phyloP scores from a whole-genome alignment of 2,797 vertebrate species.

The Coranthus polyacanthus region DNA sequence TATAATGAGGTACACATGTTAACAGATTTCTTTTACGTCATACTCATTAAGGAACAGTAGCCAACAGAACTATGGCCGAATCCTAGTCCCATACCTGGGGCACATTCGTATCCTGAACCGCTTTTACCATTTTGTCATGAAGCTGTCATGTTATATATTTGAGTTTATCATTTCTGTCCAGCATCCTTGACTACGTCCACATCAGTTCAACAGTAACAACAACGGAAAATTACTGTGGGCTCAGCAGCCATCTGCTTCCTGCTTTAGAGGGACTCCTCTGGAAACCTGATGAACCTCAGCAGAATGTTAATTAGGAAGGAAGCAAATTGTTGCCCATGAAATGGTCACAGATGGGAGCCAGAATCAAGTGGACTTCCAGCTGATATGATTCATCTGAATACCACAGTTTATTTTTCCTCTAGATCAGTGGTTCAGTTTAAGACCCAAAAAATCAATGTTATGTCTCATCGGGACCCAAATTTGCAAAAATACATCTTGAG shows the following conservation, averaged over 20 bases:
- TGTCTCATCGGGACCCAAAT: too few species aligned
- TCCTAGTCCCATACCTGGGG: too few species aligned
- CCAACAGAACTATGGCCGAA: too few species aligned
- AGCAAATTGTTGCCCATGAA: slow-evolving; percentile 35
- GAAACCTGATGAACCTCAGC: slow-evolving; percentile 25
- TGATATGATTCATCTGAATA: slow-evolving; percentile 38
- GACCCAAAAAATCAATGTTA: too few species aligned
- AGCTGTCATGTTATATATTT: background rate
- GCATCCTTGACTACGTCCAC: slow-evolving; percentile 1
- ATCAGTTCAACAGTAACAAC: background rate
- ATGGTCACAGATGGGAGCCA: slow-evolving; percentile 50
- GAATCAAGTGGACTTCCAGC: slow-evolving; percentile 43
- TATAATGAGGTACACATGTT: too few species aligned
- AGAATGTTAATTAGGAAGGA: slow-evolving; percentile 52
- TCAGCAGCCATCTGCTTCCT: slow-evolving; percentile 54
- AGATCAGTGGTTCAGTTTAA: background rate
- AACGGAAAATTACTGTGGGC: slow-evolving; percentile 17
- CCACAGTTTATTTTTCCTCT: background rate
- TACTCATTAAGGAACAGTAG: too few species aligned
- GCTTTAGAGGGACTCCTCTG: slow-evolving; percentile 28
- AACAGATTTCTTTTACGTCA: too few species aligned
- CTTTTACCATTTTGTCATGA: background rate
- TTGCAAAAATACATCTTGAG: too few species aligned
- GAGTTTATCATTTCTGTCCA: too few species aligned
- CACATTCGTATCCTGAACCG: background rate